Evolutionary conservation across 1,140 invertebrate species (phyloP).

Genomic region (Drosophila cardini): DNA sequence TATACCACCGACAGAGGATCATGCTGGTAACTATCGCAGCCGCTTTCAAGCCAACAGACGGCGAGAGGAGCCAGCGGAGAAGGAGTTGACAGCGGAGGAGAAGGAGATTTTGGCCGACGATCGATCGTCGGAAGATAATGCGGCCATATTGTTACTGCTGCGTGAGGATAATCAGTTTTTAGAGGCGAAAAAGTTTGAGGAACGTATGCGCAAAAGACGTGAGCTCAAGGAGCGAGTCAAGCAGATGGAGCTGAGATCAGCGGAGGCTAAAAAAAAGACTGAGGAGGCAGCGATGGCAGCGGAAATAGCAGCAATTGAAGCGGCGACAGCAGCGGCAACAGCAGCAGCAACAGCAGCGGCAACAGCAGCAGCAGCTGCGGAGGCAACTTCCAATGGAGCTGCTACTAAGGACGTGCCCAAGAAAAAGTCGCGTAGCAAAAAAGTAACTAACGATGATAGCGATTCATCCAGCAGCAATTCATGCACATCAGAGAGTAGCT

Average conservation of each 20-base stretch:
- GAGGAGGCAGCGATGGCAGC: slow-evolving; percentile 79
- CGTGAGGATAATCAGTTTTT: slow-evolving; percentile 85
- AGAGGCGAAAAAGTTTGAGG: slow-evolving; percentile 86
- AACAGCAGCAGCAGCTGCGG: not conserved
- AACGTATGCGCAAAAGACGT: slow-evolving; percentile 90
- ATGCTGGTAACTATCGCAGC: slow-evolving; percentile 55
- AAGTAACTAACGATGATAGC: slow-evolving; percentile 82
- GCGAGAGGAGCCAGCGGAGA: slow-evolving; percentile 46
- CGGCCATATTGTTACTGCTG: slow-evolving; percentile 73
- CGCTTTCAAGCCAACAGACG: slow-evolving; percentile 67
- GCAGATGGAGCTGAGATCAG: slow-evolving; percentile 88
- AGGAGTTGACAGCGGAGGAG: slow-evolving; percentile 70
- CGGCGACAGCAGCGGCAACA: slow-evolving; percentile 57
- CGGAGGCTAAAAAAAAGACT: slow-evolving; percentile 82
- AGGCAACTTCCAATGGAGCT: not conserved
- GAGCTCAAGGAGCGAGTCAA: slow-evolving; percentile 92
- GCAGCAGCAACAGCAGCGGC: slow-evolving; percentile 16
- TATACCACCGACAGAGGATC: slow-evolving; percentile 20
- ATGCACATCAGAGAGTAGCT: slow-evolving; percentile 73
- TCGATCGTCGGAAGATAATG: slow-evolving; percentile 81
- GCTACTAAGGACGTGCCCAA: slow-evolving; percentile 59
- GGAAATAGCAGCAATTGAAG: slow-evolving; percentile 33
- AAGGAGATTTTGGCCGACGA: slow-evolving; percentile 73
- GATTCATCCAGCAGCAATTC: slow-evolving; percentile 44
- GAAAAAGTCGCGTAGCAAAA: slow-evolving; percentile 77